A percentile compares a stretch with the other conserved stretches of the same genome.
These are phyloP conservation scores for Hesperophylax magnus DNA, from an alignment of 1,140 invertebrate species.

Conservation along the genomic window DNA sequence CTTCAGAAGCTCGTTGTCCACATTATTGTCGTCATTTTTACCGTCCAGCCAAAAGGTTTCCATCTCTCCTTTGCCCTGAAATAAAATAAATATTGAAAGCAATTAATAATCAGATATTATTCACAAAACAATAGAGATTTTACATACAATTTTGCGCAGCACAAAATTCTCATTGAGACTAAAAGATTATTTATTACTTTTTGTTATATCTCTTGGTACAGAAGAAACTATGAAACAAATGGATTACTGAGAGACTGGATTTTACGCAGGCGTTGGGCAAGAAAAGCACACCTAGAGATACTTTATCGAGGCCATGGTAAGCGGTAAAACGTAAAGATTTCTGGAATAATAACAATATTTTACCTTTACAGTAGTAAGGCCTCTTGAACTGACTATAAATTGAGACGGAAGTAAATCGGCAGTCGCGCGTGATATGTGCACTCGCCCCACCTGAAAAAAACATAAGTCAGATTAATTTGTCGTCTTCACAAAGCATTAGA, in stretches of 20 bases:
- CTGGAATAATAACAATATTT: neutral
- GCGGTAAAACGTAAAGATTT: neutral
- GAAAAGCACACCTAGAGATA: too few relatives aligned
- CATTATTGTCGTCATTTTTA: constrained; percentile 62
- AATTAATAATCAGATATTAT: neutral
- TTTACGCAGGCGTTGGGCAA: too few relatives aligned
- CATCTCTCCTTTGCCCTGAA: constrained; percentile 90
- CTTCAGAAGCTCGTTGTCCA: constrained; percentile 27
- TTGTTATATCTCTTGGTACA: too few relatives aligned
- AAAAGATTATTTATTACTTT: too few relatives aligned
- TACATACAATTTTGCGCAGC: too few relatives aligned
- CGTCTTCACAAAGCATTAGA: neutral
- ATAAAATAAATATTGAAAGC: neutral
- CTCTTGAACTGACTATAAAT: constrained; percentile 77
- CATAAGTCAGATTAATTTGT: neutral
- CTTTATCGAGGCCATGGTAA: too few relatives aligned
- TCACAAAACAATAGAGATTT: too few relatives aligned
- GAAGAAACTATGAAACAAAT: too few relatives aligned
- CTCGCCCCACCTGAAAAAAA: constrained; percentile 57
- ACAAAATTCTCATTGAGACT: too few relatives aligned
- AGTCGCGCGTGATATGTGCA: constrained; percentile 63
- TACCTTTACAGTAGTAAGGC: constrained; percentile 83
- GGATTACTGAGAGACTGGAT: too few relatives aligned
- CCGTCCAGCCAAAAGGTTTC: constrained; percentile 86
- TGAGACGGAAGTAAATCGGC: constrained; percentile 63